These are phyloP conservation scores for Echinarachnius parma DNA, from an alignment of 53 echinoderm and acorn worm species.

Conservation along the genomic window DNA sequence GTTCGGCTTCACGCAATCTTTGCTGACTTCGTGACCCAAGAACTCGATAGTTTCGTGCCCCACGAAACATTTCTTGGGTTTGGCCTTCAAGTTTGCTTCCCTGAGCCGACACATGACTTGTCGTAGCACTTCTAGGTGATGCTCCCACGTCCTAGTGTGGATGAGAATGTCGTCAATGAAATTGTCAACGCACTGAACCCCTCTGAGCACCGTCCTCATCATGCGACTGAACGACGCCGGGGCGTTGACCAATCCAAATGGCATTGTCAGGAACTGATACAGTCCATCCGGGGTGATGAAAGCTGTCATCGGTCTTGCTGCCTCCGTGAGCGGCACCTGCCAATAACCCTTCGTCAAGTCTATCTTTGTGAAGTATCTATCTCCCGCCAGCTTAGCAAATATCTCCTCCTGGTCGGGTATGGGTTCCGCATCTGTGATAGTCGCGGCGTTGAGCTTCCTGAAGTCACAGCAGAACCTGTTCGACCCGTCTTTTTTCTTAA, in stretches of 20 bases:
- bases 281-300: conserved; percentile 34
- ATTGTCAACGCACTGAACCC: conserved; percentile 16
- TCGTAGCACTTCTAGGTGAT: conserved; percentile 36
- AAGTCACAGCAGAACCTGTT: conserved; percentile 68
- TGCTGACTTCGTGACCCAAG: conserved; percentile 49
- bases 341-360: conserved; percentile 68
- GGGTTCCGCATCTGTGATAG: conserved; percentile 65
- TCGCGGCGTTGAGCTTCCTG: conserved; percentile 47
- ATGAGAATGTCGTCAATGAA: conserved; percentile 48
- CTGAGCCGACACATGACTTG: conserved; percentile 42
- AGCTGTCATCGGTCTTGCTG: conserved; percentile 43
- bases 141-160: conserved; percentile 43
- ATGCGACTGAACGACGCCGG: conserved; percentile 51
- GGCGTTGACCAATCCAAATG: conserved; percentile 62
- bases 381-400: conserved; percentile 40
- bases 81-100: conserved; percentile 36
- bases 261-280: conserved; percentile 46
- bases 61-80: conserved; percentile 54
- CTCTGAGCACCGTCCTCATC: conserved; percentile 32
- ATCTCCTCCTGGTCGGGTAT: conserved; percentile 60
- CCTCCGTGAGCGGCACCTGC: conserved; percentile 40
- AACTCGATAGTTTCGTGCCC: conserved; percentile 46
- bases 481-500: conserved; percentile 55
- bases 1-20: conserved; percentile 30
- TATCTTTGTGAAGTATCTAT: conserved; percentile 54